A percentile compares a stretch with the other conserved stretches of the same genome.
Conservation (phyloP, 2,888 invertebrate species). For the Clusia tigrina region DNA sequence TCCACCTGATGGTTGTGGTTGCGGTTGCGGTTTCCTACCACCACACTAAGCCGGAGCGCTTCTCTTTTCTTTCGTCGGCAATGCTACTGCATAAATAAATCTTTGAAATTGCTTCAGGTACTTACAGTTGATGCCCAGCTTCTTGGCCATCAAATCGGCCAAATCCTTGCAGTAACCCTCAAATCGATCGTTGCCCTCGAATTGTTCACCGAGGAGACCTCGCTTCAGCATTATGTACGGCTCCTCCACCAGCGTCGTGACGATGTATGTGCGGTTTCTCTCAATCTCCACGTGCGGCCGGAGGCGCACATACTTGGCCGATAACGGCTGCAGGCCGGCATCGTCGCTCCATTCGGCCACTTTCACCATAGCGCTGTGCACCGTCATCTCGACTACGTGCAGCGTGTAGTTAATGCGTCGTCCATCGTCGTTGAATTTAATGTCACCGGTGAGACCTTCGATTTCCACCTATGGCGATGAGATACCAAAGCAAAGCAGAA, state of each 20-base stretch:
- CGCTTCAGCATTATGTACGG: conserved; percentile 85
- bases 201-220: conserved; percentile 71
- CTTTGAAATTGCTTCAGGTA: too few relatives aligned
- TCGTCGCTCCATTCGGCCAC: conserved; percentile 89
- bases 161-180: conserved; percentile 94
- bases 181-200: conserved; percentile 79
- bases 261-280: conserved; percentile 83
- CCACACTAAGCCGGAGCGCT: too few relatives aligned
- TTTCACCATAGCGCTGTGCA: conserved; percentile 91
- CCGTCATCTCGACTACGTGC: conserved; percentile 92
- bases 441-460: conserved; percentile 89
- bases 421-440: conserved; percentile 90
- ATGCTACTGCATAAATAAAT: too few relatives aligned
- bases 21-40: too few relatives aligned
- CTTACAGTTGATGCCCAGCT: conserved; percentile 86
- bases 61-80: too few relatives aligned
- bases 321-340: conserved; percentile 76
- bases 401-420: conserved; percentile 87
- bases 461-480: conserved; percentile 88
- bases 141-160: conserved; percentile 80
- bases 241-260: conserved; percentile 87
- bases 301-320: conserved; percentile 78
- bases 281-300: conserved; percentile 77
- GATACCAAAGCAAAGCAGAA: too few relatives aligned
- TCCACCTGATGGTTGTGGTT: too few relatives aligned